Evolutionary conservation across 2,888 invertebrate genomes (phyloP), one percentile per base, ranked within the genome.

Genomic region (Sesamia inferens): DNA sequence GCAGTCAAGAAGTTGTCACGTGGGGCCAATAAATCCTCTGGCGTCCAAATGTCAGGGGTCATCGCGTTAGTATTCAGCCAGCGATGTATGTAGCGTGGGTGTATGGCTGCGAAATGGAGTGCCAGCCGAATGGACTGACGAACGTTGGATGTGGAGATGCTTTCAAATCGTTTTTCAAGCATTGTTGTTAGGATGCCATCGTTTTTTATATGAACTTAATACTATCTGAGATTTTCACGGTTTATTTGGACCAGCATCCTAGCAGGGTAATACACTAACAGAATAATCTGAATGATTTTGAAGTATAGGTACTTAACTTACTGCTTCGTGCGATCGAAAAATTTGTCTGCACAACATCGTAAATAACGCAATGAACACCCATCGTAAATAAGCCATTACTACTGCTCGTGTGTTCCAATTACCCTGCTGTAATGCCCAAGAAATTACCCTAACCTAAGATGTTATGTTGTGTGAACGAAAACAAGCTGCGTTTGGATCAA

Each of bases 31-130:
- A 85, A 81, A 84, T 81, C 76, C 68, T 64, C 51, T 63, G 61
- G 51, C 55, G 55, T 71, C 66, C 61, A 81, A 85, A 84, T 81
- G 84, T 74, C 84, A 74, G 63, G 67, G 86, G 78, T 85, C 76
- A 73, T 48, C 61, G 59, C 31, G 67, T 85, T 85, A 82, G 84
- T 78, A 85, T 83, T 81, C 85, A 71, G 48, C 31, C 58, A 64
- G 72, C 64, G 71, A 61, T 74, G 73, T 74, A 55, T 69, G 64
- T 61, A 80, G 63, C 68, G 79, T 78, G 64, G 68, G 69, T 79
- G 70, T 68, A 42, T 55, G 64, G 57, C 16, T 44, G 58, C 58
- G 64, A 48, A 80, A 79, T 79, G 62, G 55, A 79, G 31, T 69
- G 55, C 42, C 39, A 68, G 44, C 24, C 24, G 42, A 19, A 83